phyloP scores from a whole-genome alignment of 2,888 invertebrate genomes.

The Hypomecis punctinalis region DNA sequence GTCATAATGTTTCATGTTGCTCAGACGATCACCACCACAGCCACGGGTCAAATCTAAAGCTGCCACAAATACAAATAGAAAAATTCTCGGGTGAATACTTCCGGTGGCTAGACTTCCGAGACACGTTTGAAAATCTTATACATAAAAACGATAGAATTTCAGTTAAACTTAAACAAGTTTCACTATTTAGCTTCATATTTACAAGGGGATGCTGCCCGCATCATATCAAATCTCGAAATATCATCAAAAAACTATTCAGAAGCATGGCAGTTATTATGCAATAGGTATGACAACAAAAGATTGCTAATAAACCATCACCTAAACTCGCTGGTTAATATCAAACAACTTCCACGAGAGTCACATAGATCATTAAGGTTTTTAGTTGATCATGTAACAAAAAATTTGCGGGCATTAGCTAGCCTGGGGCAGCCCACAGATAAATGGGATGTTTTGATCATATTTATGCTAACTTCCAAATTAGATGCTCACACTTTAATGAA shows the following conservation, averaged over 20 bases:
- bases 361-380: slow-evolving; percentile 38
- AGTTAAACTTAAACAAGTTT: slow-evolving; percentile 34
- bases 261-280: too few species aligned
- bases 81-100: slow-evolving; percentile 22
- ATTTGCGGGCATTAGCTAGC: slow-evolving; percentile 42
- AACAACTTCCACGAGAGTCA: slow-evolving; percentile 36
- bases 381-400: slow-evolving; percentile 44
- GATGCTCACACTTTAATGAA: slow-evolving; percentile 37
- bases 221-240: slow-evolving; percentile 39
- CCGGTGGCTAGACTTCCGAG: slow-evolving; percentile 37
- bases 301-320: too few species aligned
- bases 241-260: slow-evolving; percentile 38
- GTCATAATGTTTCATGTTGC: too few species aligned
- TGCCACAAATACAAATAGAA: too few species aligned
- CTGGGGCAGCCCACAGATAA: slow-evolving; percentile 38
- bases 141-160: slow-evolving; percentile 35
- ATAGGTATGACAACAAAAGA: too few species aligned
- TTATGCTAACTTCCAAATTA: too few species aligned
- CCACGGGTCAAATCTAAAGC: too few species aligned
- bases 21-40: too few species aligned
- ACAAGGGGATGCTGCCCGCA: slow-evolving; percentile 41
- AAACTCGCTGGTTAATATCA: too few species aligned
- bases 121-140: slow-evolving; percentile 37
- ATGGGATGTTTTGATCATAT: too few species aligned
- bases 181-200: slow-evolving; percentile 39